phyloP scores from a whole-genome alignment of 2,888 invertebrate genomes.

The Steinernema hermaphroditum region DNA sequence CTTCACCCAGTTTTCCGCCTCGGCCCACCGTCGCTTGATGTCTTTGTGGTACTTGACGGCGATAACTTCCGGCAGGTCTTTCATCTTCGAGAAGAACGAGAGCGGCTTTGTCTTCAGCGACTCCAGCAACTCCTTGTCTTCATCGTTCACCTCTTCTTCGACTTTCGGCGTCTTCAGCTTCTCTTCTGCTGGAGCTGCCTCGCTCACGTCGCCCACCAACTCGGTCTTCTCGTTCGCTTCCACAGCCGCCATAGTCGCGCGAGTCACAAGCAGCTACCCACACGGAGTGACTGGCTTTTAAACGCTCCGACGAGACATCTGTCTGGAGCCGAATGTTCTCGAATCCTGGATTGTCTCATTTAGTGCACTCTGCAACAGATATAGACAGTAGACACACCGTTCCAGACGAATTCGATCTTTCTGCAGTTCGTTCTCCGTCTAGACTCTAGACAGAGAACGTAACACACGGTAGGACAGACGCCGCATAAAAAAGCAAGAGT shows the following conservation, averaged over 20 bases:
- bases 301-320: too few species aligned
- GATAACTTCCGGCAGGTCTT: constrained; percentile 49
- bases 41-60: constrained; percentile 44
- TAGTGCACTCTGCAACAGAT: too few species aligned
- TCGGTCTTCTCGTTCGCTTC: background rate
- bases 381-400: too few species aligned
- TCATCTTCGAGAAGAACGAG: constrained; percentile 47
- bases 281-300: too few species aligned
- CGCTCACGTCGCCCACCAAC: background rate
- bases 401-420: too few species aligned
- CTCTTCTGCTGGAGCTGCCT: background rate
- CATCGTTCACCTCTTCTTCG: constrained; percentile 12
- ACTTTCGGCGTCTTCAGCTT: background rate
- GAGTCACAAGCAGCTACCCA: too few species aligned
- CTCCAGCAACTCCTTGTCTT: constrained; percentile 47
- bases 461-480: too few species aligned
- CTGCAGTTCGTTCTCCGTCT: too few species aligned
- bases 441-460: too few species aligned
- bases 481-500: too few species aligned
- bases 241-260: background rate
- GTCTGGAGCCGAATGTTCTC: too few species aligned
- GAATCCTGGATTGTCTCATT: too few species aligned
- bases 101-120: constrained; percentile 45
- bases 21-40: constrained; percentile 52
- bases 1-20: constrained; percentile 52